Evolutionary conservation across 2,888 invertebrate genomes (phyloP).

Genomic region (Hyalella azteca): DNA sequence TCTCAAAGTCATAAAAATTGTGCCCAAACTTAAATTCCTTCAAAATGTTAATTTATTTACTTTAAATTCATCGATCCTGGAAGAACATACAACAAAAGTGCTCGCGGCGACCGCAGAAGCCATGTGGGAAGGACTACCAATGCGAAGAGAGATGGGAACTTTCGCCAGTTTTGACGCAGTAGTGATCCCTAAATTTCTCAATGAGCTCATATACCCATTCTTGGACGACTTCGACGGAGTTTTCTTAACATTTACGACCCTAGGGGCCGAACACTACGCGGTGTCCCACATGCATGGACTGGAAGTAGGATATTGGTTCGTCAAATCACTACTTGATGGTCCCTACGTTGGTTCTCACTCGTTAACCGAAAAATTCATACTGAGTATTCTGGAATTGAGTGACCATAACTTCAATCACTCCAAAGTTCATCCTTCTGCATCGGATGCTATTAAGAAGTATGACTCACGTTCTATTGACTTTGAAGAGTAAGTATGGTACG

Average conservation of each 20-base stretch:
- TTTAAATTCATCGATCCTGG: neutral
- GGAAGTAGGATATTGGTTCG: neutral
- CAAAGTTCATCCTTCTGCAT: neutral
- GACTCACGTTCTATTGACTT: neutral
- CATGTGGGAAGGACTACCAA: neutral
- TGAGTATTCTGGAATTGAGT: neutral
- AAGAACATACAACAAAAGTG: neutral
- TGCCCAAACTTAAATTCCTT: neutral
- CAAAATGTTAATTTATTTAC: constrained; percentile 5
- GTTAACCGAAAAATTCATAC: neutral
- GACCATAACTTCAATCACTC: neutral
- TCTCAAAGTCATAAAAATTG: neutral
- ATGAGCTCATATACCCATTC: constrained; percentile 9
- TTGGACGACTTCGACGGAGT: constrained; percentile 2
- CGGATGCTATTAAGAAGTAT: neutral
- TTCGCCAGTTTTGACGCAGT: neutral
- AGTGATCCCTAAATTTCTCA: neutral
- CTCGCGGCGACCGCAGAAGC: neutral
- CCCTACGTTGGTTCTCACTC: constrained; percentile 14
- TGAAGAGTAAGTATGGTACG: neutral
- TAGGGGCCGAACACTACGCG: constrained; percentile 17
- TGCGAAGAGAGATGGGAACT: neutral
- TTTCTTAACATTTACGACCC: neutral
- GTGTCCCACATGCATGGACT: neutral
- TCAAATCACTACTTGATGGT: neutral